phyloP scores from a whole-genome alignment of 2,888 invertebrate species.

The Urechis unicinctus region DNA sequence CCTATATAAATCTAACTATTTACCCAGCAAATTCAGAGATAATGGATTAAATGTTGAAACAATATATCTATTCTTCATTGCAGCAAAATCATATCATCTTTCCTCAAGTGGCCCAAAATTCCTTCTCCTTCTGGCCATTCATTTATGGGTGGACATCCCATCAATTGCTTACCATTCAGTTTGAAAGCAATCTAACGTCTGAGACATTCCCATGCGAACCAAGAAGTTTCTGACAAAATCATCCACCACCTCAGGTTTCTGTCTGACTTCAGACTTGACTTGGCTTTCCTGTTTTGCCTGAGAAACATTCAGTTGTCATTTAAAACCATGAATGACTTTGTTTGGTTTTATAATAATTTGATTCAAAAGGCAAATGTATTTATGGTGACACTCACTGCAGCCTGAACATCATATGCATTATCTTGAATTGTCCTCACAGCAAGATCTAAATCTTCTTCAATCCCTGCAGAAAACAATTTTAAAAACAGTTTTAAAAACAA shows the following conservation, averaged over 20 bases:
- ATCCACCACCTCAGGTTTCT: slow-evolving; percentile 42
- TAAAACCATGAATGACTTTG: slow-evolving; percentile 1
- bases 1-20: no score
- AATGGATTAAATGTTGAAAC: no score
- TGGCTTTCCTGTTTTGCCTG: neutral
- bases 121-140: no score
- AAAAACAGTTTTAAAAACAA: neutral
- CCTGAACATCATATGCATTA: slow-evolving; percentile 34
- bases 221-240: slow-evolving; percentile 51
- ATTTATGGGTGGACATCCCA: no score
- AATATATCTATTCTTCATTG: no score
- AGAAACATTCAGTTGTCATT: neutral
- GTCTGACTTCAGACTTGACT: slow-evolving; percentile 6
- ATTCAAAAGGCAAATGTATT: slow-evolving; percentile 1
- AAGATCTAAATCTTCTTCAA: slow-evolving; percentile 44
- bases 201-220: slow-evolving; percentile 45
- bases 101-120: no score
- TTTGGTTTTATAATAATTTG: slow-evolving; percentile 1
- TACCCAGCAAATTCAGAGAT: no score
- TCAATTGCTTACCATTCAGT: slow-evolving; percentile 44
- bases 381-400: slow-evolving; percentile 26
- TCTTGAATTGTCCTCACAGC: slow-evolving; percentile 44
- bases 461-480: slow-evolving; percentile 22
- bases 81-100: no score
- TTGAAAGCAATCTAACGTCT: slow-evolving; percentile 49